phyloP scores from a whole-genome alignment of 2,888 invertebrate genomes.

The Melanostoma mellinum region DNA sequence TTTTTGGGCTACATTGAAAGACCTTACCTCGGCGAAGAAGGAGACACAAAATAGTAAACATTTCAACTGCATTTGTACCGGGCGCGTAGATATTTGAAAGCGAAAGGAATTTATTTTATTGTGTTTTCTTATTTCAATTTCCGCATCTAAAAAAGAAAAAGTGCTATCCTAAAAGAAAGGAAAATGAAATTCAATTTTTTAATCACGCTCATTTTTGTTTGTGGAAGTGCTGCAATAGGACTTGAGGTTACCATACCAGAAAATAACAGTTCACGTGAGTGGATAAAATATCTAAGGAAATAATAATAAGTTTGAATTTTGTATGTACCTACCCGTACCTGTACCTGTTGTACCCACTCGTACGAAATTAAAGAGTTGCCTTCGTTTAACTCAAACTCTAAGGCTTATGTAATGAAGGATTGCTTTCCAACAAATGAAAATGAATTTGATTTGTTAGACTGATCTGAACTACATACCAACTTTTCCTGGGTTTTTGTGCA shows the following conservation, averaged over 20 bases:
- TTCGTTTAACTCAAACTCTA: too few relatives aligned
- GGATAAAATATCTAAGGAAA: conserved; percentile 27
- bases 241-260: conserved; percentile 59
- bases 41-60: conserved; percentile 14
- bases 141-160: conserved; percentile 44
- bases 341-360: too few relatives aligned
- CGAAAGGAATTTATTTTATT: conserved; percentile 56
- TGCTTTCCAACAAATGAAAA: too few relatives aligned
- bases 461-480: too few relatives aligned
- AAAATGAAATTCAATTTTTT: conserved; percentile 53
- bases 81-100: conserved; percentile 58
- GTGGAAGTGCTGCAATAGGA: conserved; percentile 57
- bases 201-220: conserved; percentile 43
- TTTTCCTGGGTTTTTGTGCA: too few relatives aligned
- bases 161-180: neutral
- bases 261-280: conserved; percentile 63
- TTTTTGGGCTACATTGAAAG: conserved; percentile 79
- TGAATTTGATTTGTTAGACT: too few relatives aligned
- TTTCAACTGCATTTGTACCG: conserved; percentile 32
- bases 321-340: too few relatives aligned
- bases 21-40: conserved; percentile 77
- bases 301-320: neutral
- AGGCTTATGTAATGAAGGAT: too few relatives aligned
- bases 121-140: conserved; percentile 41
- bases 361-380: too few relatives aligned